Conservation (phyloP, 2,797 vertebrate genomes). For the Aselliscus stoliczkanus region DNA sequence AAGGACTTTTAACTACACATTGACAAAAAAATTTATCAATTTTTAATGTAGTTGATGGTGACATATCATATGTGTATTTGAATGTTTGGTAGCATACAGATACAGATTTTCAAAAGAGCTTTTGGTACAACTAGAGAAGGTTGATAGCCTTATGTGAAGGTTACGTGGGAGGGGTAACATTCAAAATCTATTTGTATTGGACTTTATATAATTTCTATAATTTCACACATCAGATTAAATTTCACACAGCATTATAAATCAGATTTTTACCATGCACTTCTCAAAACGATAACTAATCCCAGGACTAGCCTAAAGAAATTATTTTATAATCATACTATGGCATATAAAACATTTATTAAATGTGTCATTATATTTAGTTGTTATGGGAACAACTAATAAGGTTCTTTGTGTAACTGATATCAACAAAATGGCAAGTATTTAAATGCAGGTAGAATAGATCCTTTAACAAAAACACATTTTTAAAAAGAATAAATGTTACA, state of each 20-base stretch:
- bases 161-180: background rate
- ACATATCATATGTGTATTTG: background rate
- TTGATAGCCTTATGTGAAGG: background rate
- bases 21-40: background rate
- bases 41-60: background rate
- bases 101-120: background rate
- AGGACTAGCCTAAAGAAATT: background rate
- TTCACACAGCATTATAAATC: background rate
- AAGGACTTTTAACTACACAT: background rate
- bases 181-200: background rate
- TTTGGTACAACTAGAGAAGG: background rate
- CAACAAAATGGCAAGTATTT: background rate
- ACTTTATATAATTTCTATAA: background rate
- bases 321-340: background rate
- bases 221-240: constrained; percentile 44
- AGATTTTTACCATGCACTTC: background rate
- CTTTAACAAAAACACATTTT: background rate
- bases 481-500: background rate
- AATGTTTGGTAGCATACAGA: background rate
- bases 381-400: background rate
- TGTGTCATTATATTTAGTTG: background rate
- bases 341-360: constrained; percentile 14
- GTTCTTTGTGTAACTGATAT: background rate
- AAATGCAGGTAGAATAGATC: background rate
- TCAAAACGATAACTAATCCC: background rate